Evolutionary conservation across 2,113 vertebrate species (phyloP).

Genomic region (Rattus rattus): DNA sequence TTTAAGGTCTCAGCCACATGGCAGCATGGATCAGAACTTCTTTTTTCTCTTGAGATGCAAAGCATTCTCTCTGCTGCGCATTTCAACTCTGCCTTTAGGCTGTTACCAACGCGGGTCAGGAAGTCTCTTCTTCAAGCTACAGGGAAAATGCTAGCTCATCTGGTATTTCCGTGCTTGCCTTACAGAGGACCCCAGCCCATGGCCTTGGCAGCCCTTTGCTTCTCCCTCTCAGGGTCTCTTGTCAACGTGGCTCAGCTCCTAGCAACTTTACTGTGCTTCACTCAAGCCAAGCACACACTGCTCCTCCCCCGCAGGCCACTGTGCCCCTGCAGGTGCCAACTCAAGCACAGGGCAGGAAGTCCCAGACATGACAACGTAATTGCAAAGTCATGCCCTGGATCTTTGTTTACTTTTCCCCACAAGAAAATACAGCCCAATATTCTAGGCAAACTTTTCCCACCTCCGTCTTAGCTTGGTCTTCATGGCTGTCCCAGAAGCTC

Average conservation of each 20-base stretch:
- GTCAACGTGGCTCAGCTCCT: background rate
- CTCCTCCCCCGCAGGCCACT: background rate
- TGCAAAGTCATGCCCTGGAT: background rate
- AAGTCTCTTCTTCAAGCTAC: background rate
- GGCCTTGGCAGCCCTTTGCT: background rate
- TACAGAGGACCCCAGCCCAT: background rate
- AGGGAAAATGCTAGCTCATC: background rate
- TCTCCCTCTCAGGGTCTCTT: background rate
- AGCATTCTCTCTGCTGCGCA: background rate
- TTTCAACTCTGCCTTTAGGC: background rate
- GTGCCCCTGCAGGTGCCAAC: background rate
- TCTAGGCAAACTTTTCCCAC: background rate
- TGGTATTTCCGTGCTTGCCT: background rate
- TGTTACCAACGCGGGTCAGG: background rate
- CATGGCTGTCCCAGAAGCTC: background rate
- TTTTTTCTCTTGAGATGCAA: background rate
- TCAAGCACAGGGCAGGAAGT: background rate
- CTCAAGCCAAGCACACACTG: background rate
- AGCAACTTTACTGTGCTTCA: background rate
- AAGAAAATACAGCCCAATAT: background rate
- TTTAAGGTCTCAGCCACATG: background rate
- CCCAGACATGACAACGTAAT: background rate
- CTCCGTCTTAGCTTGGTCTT: background rate
- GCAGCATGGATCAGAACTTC: background rate
- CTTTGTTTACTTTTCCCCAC: background rate